Conservation (phyloP, 1,140 invertebrate genomes). For the Holotrichia oblita region DNA sequence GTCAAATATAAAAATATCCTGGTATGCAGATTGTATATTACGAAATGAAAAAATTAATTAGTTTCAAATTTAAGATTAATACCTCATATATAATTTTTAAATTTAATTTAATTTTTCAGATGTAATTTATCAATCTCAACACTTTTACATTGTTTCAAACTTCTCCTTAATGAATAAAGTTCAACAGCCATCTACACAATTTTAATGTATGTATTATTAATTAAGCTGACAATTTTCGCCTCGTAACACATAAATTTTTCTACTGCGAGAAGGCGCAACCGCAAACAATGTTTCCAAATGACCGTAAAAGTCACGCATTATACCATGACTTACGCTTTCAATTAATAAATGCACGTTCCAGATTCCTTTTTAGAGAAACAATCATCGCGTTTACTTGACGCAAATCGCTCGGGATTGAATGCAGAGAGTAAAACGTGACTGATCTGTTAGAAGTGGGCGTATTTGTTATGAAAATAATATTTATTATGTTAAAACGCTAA, state of each 20-base stretch:
- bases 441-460: neutral
- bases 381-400: neutral
- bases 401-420: neutral
- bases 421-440: neutral
- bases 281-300: neutral
- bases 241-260: neutral
- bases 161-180: too few species aligned
- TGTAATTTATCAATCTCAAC: too few species aligned
- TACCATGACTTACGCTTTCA: neutral
- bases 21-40: too few species aligned
- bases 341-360: slow-evolving; percentile 24
- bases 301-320: slow-evolving; percentile 18
- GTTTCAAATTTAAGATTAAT: too few species aligned
- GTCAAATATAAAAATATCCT: too few species aligned
- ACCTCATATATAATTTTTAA: too few species aligned
- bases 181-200: too few species aligned
- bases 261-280: neutral
- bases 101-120: too few species aligned
- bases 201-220: neutral
- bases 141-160: too few species aligned
- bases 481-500: neutral
- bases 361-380: neutral
- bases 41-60: too few species aligned
- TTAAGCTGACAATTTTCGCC: neutral
- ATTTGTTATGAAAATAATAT: neutral